Percentiles rank a stretch among this genome's conserved stretches.
phyloP scores from a whole-genome alignment of 2,113 vertebrate genomes.

The Pangasianodon hypophthalmus region DNA sequence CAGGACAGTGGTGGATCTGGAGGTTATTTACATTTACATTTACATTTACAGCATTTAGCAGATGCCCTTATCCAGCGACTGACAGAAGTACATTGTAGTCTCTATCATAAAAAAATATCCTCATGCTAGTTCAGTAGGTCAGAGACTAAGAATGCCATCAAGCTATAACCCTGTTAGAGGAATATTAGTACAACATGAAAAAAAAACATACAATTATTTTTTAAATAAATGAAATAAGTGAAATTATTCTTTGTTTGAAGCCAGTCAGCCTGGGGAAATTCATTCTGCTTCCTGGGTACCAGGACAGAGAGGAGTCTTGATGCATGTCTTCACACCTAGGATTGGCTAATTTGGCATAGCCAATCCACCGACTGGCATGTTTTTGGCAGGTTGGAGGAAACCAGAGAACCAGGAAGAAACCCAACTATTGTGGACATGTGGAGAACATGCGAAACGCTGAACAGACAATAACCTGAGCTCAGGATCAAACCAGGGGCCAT shows the following conservation, averaged over 20 bases:
- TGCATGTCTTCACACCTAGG: neutral
- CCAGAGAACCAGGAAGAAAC: neutral
- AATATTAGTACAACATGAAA: neutral
- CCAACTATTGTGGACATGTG: no score
- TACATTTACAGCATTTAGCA: neutral
- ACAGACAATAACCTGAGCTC: neutral
- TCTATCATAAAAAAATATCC: neutral
- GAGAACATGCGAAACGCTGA: neutral
- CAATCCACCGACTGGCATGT: neutral
- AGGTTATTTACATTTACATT: neutral
- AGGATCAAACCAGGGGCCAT: neutral
- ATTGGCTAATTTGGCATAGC: neutral
- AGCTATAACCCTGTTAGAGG: neutral
- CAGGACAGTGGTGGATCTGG: neutral
- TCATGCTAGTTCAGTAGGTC: neutral
- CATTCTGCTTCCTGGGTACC: neutral
- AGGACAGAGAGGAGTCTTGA: neutral
- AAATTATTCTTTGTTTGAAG: neutral
- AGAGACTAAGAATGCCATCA: neutral
- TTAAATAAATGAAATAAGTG: neutral
- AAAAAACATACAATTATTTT: neutral
- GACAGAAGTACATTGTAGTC: neutral
- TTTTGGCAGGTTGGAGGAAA: neutral
- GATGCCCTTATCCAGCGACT: neutral
- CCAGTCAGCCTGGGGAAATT: neutral